Conservation (phyloP, 2,888 invertebrate species). For the Cantharis rufa region DNA sequence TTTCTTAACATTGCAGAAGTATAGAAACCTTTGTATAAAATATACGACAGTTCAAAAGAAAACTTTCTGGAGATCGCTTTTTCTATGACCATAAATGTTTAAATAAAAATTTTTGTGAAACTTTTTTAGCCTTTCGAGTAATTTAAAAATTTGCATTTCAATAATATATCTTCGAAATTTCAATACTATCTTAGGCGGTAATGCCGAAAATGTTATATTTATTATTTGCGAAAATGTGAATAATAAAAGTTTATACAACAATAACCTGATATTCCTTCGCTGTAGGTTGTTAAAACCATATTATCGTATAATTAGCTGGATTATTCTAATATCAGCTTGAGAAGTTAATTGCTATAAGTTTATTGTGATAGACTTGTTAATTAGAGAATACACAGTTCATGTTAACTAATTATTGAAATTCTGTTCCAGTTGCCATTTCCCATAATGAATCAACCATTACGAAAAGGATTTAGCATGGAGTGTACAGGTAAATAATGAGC, state of each 20-base stretch:
- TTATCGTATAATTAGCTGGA: not conserved
- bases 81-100: not conserved
- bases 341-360: not conserved
- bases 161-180: not conserved
- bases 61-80: not conserved
- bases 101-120: not conserved
- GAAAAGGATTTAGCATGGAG: conserved; percentile 31
- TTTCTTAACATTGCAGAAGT: not conserved
- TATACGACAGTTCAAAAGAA: not conserved
- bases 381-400: not conserved
- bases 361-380: not conserved
- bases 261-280: not conserved
- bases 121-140: not conserved
- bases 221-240: not conserved
- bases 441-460: conserved; percentile 29
- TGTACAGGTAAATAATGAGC: conserved; percentile 25
- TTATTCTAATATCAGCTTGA: not conserved
- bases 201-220: not conserved
- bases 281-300: not conserved
- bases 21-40: not conserved
- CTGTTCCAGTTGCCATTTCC: conserved; percentile 28
- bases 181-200: not conserved
- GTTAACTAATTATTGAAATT: not conserved
- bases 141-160: not conserved
- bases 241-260: not conserved